Conservation (phyloP, 2,797 vertebrate genomes). For the Florisuga fusca region DNA sequence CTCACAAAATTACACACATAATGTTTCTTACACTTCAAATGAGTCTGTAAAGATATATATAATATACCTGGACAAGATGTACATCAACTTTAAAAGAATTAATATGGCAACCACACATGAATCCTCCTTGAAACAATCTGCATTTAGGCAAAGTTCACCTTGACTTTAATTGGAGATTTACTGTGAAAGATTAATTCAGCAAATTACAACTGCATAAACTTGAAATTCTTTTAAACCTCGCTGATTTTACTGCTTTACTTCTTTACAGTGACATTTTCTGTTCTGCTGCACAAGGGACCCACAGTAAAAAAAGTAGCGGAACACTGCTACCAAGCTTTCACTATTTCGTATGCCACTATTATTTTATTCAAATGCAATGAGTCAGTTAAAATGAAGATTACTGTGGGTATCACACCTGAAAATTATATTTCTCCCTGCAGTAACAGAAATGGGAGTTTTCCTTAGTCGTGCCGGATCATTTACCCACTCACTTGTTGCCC, state of each 20-base stretch:
- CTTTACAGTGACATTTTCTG: not conserved
- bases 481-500: slow-evolving; percentile 17
- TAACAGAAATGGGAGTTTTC: not conserved
- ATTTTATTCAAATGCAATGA: not conserved
- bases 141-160: not conserved
- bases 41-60: not conserved
- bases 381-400: not conserved
- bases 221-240: not conserved
- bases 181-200: not conserved
- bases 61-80: not conserved
- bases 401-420: not conserved
- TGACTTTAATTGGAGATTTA: not conserved
- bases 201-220: not conserved
- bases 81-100: not conserved
- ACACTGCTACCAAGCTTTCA: not conserved
- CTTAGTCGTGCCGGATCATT: not conserved
- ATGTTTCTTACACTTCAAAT: not conserved
- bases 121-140: not conserved
- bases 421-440: not conserved
- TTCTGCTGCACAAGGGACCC: not conserved
- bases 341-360: not conserved
- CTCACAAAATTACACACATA: not conserved
- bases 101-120: not conserved
- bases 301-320: not conserved
- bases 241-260: not conserved